Conservation (phyloP, 2,888 invertebrate genomes). For the Drosophila kokeensis region DNA sequence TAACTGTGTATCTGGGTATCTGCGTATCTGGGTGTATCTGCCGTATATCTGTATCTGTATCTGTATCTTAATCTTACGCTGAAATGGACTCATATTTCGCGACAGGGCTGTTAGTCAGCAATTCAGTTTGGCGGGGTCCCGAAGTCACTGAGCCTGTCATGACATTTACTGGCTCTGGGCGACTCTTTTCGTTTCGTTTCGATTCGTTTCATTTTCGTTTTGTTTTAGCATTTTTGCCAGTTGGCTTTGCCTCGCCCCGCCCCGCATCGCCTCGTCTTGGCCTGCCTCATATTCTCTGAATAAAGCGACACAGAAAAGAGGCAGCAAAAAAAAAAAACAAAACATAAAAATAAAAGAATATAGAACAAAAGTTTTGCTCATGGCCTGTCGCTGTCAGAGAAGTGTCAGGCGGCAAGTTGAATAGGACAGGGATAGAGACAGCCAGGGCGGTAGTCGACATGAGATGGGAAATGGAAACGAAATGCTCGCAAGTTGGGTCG, state of each 20-base stretch:
- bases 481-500: slow-evolving; percentile 29
- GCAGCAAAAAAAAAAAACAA: slow-evolving; percentile 13
- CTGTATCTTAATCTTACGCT: slow-evolving; percentile 62
- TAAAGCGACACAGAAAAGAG: slow-evolving; percentile 41
- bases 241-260: slow-evolving; percentile 46
- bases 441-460: slow-evolving; percentile 51
- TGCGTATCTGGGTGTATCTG: slow-evolving; percentile 24
- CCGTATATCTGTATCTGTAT: slow-evolving; percentile 24
- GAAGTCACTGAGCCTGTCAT: slow-evolving; percentile 77
- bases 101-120: slow-evolving; percentile 82
- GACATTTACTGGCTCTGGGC: slow-evolving; percentile 66
- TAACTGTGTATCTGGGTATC: slow-evolving; percentile 23
- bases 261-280: slow-evolving; percentile 9
- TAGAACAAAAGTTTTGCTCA: slow-evolving; percentile 81
- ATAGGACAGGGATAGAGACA: slow-evolving; percentile 64
- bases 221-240: slow-evolving; percentile 66
- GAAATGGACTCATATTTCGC: slow-evolving; percentile 80
- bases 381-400: slow-evolving; percentile 81
- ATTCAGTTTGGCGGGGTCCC: slow-evolving; percentile 67
- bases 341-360: slow-evolving; percentile 51
- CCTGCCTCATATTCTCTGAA: slow-evolving; percentile 47
- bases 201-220: slow-evolving; percentile 32
- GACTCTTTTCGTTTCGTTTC: slow-evolving; percentile 50
- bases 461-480: slow-evolving; percentile 57
- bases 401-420: slow-evolving; percentile 83